Percentiles rank a stretch among this genome's conserved stretches.
These are phyloP conservation scores for Mercenaria mercenaria DNA, from an alignment of 1,140 invertebrate species.

Conservation along the genomic window DNA sequence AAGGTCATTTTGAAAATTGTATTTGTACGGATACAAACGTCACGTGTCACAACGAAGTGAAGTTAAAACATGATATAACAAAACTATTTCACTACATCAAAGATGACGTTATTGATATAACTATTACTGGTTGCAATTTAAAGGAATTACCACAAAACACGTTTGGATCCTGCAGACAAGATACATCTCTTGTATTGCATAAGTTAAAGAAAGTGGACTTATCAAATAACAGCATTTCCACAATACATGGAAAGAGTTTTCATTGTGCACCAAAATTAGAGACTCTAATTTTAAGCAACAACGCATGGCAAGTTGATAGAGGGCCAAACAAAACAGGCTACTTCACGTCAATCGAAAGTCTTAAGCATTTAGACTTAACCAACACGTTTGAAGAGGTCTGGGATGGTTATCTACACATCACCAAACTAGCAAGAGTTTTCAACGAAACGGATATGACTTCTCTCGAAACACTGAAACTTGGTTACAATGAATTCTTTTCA, in stretches of 20 bases:
- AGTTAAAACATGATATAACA: conserved; percentile 28
- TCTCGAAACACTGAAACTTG: conserved; percentile 52
- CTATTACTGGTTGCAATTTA: conserved; percentile 46
- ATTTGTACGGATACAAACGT: conserved; percentile 45
- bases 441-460: conserved; percentile 46
- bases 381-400: conserved; percentile 57
- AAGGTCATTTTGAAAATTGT: conserved; percentile 35
- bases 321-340: conserved; percentile 39
- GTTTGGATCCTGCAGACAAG: conserved; percentile 47
- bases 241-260: conserved; percentile 67
- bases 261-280: conserved; percentile 54
- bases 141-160: conserved; percentile 42
- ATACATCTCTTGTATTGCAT: not conserved
- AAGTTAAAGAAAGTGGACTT: conserved; percentile 56
- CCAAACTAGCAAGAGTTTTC: conserved; percentile 48
- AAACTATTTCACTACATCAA: conserved; percentile 32
- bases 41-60: conserved; percentile 32
- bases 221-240: conserved; percentile 62
- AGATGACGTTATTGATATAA: conserved; percentile 43
- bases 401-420: conserved; percentile 30
- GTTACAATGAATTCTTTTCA: conserved; percentile 59
- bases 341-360: conserved; percentile 14
- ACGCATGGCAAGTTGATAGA: conserved; percentile 55
- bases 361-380: conserved; percentile 48
- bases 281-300: conserved; percentile 61